A percentile compares a stretch with the other conserved stretches of the same genome.
Conservation (phyloP, 2,797 vertebrate species). For the Sebastes nivosus region DNA sequence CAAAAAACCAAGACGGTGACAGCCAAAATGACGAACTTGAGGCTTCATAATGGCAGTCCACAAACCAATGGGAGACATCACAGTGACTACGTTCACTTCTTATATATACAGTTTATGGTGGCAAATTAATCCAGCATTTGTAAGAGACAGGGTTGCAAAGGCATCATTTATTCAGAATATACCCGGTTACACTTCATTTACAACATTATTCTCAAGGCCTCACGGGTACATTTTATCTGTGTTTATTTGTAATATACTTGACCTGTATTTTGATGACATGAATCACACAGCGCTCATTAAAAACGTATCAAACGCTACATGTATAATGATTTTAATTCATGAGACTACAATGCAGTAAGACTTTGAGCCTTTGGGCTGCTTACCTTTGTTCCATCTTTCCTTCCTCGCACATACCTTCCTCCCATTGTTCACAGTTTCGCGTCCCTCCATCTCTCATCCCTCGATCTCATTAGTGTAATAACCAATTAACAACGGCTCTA, state of each 20-base stretch:
- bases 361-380: background rate
- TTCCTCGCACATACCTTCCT: background rate
- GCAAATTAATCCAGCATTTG: background rate
- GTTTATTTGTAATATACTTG: background rate
- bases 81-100: too few relatives aligned
- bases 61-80: too few relatives aligned
- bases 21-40: too few relatives aligned
- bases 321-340: background rate
- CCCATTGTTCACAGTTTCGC: slow-evolving; percentile 15
- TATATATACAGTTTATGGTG: too few relatives aligned
- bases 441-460: slow-evolving; percentile 30
- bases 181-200: background rate
- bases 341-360: background rate
- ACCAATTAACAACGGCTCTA: slow-evolving; percentile 62
- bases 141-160: background rate
- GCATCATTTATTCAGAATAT: background rate
- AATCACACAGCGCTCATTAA: background rate
- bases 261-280: background rate
- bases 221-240: background rate
- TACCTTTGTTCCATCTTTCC: background rate
- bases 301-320: background rate
- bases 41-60: too few relatives aligned
- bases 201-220: accelerated
- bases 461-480: slow-evolving; percentile 63
- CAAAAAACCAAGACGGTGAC: too few relatives aligned